Percentiles rank a stretch among this genome's conserved stretches.
Evolutionary conservation across 2,888 invertebrate genomes (phyloP).

Genomic region (Microctonus aethiopoides): DNA sequence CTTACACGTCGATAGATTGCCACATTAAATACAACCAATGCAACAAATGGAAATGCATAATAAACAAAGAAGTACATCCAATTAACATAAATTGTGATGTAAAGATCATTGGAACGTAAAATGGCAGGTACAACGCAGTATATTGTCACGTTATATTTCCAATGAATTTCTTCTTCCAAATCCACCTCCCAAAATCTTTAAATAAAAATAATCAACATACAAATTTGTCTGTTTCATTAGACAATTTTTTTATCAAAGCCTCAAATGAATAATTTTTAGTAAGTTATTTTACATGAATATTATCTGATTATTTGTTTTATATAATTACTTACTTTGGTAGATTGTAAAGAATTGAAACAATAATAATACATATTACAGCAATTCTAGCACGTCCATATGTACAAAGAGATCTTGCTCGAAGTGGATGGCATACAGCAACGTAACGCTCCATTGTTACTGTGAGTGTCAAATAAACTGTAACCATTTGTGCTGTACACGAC

Average conservation of each 20-base stretch:
- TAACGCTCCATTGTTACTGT: constrained; percentile 94
- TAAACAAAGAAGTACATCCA: constrained; percentile 95
- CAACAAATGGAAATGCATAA: constrained; percentile 91
- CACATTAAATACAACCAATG: constrained; percentile 88
- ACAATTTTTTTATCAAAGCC: no score
- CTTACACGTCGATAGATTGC: constrained; percentile 88
- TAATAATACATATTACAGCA: constrained; percentile 84
- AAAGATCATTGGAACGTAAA: constrained; percentile 77
- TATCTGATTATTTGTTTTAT: no score
- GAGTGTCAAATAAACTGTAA: constrained; percentile 90
- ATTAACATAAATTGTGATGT: constrained; percentile 89
- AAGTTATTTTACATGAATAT: no score
- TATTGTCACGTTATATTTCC: constrained; percentile 71
- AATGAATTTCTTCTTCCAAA: constrained; percentile 62
- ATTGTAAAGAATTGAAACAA: constrained; percentile 88
- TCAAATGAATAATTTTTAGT: no score
- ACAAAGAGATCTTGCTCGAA: constrained; percentile 89
- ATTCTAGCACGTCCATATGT: constrained; percentile 88
- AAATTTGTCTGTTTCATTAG: no score
- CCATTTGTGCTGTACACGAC: constrained; percentile 89
- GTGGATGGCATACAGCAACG: constrained; percentile 92
- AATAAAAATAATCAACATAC: neutral
- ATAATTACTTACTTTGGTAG: constrained; percentile 71
- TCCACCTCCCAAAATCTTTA: constrained; percentile 78
- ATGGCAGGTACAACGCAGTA: constrained; percentile 79